Evolutionary conservation across 2,797 vertebrate species (phyloP).

Genomic region (Bovichtus variegatus): DNA sequence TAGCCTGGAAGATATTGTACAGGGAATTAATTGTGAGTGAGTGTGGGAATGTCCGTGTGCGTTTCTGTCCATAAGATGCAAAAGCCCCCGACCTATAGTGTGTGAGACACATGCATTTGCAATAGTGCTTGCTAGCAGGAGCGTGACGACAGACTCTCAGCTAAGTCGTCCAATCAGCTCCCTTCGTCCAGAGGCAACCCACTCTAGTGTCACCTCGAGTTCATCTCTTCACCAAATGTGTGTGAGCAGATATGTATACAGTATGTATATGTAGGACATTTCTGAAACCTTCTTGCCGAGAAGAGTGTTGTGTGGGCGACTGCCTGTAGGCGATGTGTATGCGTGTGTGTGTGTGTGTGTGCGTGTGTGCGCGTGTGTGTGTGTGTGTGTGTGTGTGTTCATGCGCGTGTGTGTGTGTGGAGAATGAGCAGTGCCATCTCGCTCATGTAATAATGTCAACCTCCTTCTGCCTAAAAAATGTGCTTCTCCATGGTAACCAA

Average conservation of each 20-base stretch:
- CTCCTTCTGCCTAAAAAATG: constrained; percentile 69
- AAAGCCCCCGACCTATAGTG: constrained; percentile 10
- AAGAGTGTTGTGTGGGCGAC: constrained; percentile 63
- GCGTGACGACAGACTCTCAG: constrained; percentile 35
- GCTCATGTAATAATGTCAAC: constrained; percentile 64
- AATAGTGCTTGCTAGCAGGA: neutral
- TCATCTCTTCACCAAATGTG: constrained; percentile 38
- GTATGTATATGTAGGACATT: constrained; percentile 42
- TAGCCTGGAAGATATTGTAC: constrained; percentile 34
- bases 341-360: constrained; percentile 36
- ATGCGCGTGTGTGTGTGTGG: neutral
- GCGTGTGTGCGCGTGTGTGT: constrained; percentile 17
- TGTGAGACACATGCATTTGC: constrained; percentile 40
- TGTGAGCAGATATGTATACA: constrained; percentile 20
- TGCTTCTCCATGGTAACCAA: constrained; percentile 81
- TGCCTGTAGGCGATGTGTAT: constrained; percentile 58
- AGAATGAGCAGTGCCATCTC: constrained; percentile 58
- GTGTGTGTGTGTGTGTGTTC: neutral
- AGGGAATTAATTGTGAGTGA: constrained; percentile 38
- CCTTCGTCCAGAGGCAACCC: constrained; percentile 43
- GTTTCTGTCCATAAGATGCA: constrained; percentile 10
- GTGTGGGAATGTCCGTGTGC: constrained; percentile 19
- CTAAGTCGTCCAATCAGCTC: constrained; percentile 46
- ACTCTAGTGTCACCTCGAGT: constrained; percentile 59
- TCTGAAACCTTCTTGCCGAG: constrained; percentile 58